Conservation (phyloP, 2,797 vertebrate species). For the Syngnathus rostellatus region DNA sequence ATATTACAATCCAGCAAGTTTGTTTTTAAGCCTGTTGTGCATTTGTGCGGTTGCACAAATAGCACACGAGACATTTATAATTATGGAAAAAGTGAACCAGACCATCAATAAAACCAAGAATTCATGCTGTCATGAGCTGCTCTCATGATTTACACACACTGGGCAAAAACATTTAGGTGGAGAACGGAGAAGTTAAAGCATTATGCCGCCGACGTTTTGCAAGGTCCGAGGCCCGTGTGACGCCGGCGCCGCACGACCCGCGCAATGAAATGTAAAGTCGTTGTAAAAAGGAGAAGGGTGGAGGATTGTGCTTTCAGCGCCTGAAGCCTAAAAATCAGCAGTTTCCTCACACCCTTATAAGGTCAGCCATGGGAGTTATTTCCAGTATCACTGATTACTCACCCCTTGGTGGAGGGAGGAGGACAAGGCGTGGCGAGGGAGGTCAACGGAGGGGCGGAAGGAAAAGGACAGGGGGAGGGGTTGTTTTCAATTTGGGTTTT, state of each 20-base stretch:
- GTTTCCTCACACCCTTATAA: constrained; percentile 55
- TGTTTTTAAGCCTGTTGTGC: background rate
- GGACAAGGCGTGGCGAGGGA: background rate
- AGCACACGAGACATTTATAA: background rate
- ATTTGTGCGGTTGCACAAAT: background rate
- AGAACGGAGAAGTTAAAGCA: background rate
- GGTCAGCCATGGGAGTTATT: constrained; percentile 44
- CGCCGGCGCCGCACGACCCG: constrained; percentile 7
- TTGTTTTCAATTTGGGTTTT: constrained; percentile 4
- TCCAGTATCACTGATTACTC: constrained; percentile 45
- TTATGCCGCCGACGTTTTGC: constrained; percentile 22
- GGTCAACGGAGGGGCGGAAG: background rate
- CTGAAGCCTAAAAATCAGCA: constrained; percentile 57
- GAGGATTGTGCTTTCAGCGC: constrained; percentile 23
- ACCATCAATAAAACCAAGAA: background rate
- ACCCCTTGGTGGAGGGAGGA: constrained; percentile 1
- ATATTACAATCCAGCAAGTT: background rate
- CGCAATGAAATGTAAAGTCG: constrained; percentile 44
- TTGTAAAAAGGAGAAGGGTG: constrained; percentile 18
- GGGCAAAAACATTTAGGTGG: constrained; percentile 5
- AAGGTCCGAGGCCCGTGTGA: constrained; percentile 17
- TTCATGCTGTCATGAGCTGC: background rate
- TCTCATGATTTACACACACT: background rate
- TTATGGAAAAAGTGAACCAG: constrained; percentile 1
- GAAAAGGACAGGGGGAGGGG: constrained; percentile 14